Evolutionary conservation across 2,888 invertebrate genomes (phyloP).

Genomic region (Ypsolopha scabrella): DNA sequence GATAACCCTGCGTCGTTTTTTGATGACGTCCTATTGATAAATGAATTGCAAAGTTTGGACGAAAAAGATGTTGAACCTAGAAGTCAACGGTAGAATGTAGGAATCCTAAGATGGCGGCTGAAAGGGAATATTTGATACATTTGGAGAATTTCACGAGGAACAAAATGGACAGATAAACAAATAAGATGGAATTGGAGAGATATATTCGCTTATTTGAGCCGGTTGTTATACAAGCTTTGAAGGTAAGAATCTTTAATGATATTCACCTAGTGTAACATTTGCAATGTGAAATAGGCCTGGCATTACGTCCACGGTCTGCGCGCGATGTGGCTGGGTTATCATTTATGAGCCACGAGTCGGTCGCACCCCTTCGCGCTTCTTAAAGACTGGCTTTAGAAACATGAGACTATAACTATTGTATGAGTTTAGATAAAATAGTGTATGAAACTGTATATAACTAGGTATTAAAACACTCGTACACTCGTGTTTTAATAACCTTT

Average conservation of each 20-base stretch:
- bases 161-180: conserved; percentile 53
- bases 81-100: conserved; percentile 34
- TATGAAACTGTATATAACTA: too few species aligned
- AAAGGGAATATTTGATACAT: conserved; percentile 43
- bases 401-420: too few species aligned
- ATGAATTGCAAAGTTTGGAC: conserved; percentile 18
- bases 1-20: conserved; percentile 27
- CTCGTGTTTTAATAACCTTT: too few species aligned
- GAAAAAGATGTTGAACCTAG: conserved; percentile 22
- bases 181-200: conserved; percentile 71
- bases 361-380: too few species aligned
- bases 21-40: conserved; percentile 41
- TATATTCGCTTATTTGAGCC: conserved; percentile 95
- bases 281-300: too few species aligned
- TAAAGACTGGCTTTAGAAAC: too few species aligned
- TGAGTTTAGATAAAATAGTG: too few species aligned
- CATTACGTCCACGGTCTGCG: too few species aligned
- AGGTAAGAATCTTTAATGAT: conserved; percentile 66
- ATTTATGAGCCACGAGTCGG: too few species aligned
- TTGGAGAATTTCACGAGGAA: conserved; percentile 61
- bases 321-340: too few species aligned
- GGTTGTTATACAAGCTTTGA: conserved; percentile 92
- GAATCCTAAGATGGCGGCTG: conserved; percentile 42
- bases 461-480: too few species aligned
- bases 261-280: too few species aligned